Percentiles rank a stretch among this genome's conserved stretches.
phyloP scores from a whole-genome alignment of 2,888 invertebrate genomes.

The Eristalis intricaria region DNA sequence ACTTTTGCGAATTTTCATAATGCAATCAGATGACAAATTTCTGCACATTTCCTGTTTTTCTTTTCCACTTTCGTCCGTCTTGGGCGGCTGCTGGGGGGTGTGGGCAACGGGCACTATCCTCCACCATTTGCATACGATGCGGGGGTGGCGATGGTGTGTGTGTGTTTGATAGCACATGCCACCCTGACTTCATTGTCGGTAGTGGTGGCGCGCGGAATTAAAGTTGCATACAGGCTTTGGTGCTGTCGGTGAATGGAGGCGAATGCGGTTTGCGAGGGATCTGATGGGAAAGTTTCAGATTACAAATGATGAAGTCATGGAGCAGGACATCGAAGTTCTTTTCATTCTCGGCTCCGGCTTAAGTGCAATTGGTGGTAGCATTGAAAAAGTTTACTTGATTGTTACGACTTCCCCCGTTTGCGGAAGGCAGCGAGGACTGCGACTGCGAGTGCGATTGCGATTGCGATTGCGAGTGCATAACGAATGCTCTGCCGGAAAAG shows the following conservation, averaged over 20 bases:
- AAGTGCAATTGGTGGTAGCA: constrained; percentile 61
- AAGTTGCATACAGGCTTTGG: constrained; percentile 49
- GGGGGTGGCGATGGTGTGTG: not conserved
- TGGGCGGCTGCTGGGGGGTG: not conserved
- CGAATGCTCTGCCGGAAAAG: constrained; percentile 19
- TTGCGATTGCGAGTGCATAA: constrained; percentile 22
- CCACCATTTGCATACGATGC: constrained; percentile 46
- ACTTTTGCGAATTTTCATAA: constrained; percentile 70
- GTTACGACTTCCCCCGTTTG: constrained; percentile 4
- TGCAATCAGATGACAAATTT: constrained; percentile 73
- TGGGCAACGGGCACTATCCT: not conserved
- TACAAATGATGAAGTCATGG: constrained; percentile 38
- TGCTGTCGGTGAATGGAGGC: not conserved
- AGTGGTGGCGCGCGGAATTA: constrained; percentile 51
- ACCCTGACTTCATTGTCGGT: constrained; percentile 44
- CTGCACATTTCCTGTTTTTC: constrained; percentile 59
- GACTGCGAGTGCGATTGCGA: constrained; percentile 1
- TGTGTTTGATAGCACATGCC: not conserved
- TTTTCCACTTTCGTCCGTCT: constrained; percentile 3
- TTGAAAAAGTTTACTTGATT: constrained; percentile 49
- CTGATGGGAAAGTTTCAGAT: constrained; percentile 60
- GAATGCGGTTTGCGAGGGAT: not conserved
- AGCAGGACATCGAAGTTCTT: constrained; percentile 23
- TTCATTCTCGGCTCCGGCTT: constrained; percentile 17
- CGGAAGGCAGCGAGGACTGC: not conserved